Evolutionary conservation across 2,113 vertebrate species (phyloP).

Genomic region (Emberiza fucata): DNA sequence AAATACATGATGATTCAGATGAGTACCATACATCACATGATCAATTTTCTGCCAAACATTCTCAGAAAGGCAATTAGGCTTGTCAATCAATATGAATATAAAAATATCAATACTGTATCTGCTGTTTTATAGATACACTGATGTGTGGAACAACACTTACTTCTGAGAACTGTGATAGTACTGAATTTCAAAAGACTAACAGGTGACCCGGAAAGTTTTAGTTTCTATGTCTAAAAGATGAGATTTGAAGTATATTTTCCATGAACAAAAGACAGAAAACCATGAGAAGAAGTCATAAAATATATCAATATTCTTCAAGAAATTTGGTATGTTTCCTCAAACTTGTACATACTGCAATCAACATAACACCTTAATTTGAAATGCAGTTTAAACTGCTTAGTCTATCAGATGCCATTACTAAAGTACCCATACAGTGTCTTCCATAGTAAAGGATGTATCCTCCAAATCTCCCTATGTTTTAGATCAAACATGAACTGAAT

Average conservation of each 20-base stretch:
- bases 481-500: not conserved
- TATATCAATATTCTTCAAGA: not conserved
- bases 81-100: not conserved
- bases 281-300: not conserved
- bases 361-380: not conserved
- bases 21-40: not conserved
- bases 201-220: not conserved
- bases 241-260: not conserved
- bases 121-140: not conserved
- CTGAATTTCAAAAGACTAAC: not conserved
- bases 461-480: not conserved
- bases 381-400: not conserved
- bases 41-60: not conserved
- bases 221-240: not conserved
- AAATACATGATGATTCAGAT: not conserved
- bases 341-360: not conserved
- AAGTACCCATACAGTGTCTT: not conserved
- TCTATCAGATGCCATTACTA: not conserved
- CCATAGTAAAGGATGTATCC: not conserved
- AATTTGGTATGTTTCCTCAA: not conserved
- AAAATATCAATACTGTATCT: not conserved
- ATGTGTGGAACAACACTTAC: not conserved
- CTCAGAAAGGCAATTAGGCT: not conserved
- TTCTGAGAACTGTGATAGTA: not conserved
- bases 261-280: not conserved